Evolutionary conservation across 2,113 vertebrate species (phyloP).

Genomic region (Campylomormyrus tamandua): DNA sequence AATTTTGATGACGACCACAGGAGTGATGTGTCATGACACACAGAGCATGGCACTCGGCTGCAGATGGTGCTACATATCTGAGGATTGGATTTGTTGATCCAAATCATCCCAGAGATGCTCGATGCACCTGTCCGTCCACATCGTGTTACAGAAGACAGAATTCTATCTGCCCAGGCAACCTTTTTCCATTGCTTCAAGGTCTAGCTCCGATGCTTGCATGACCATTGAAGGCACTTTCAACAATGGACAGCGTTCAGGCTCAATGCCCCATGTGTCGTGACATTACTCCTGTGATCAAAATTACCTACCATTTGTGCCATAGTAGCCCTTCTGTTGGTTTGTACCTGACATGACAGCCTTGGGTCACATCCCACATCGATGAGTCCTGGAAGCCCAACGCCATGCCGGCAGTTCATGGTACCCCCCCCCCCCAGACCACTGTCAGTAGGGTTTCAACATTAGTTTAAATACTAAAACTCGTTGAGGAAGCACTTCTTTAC

Average conservation of each 20-base stretch:
- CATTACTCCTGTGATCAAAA: neutral
- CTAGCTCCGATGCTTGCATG: neutral
- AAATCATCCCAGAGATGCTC: neutral
- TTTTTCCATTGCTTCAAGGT: neutral
- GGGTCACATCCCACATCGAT: neutral
- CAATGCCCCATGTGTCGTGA: neutral
- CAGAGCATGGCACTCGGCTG: neutral
- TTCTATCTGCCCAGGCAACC: neutral
- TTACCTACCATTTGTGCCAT: neutral
- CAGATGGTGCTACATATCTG: neutral
- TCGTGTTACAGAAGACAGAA: neutral
- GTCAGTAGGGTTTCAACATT: neutral
- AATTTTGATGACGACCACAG: neutral
- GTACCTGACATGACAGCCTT: neutral
- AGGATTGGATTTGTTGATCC: neutral
- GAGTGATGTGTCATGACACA: neutral
- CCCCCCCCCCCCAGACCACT: neutral
- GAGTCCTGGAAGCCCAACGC: neutral
- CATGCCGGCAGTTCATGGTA: neutral
- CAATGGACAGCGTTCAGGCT: neutral
- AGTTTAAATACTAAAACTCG: too few relatives aligned
- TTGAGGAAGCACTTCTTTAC: too few relatives aligned
- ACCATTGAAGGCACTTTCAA: neutral
- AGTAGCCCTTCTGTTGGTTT: neutral
- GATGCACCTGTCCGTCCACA: neutral